Base-by-base conservation (phyloP, 2,888 invertebrate species). In the Plebejus anna region DNA sequence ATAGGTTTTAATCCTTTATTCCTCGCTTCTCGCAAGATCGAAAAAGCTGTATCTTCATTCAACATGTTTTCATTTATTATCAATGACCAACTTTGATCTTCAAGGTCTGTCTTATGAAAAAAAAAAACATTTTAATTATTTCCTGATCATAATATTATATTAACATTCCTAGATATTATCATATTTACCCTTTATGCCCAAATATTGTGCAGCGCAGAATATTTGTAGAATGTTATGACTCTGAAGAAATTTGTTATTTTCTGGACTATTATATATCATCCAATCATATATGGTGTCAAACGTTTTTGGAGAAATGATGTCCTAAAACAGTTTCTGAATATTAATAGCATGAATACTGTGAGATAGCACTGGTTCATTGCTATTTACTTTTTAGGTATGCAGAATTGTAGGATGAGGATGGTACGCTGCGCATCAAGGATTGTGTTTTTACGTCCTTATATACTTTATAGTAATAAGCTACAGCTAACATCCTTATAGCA, bases 281-380 rank as follows among this genome's bases (percentile, higher is more conserved):
- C 97, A 97, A 81, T 97, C 96, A 87, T 97, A 97, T 76, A 97
- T 95, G 79, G 96, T 95, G 75, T 95, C 94, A 84, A 97, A 97
- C 0, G 97, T 95, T 79, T 93, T 89, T 0, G 95, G 89, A 1
- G 94, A 91, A 0, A 95, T 93, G 78, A 86, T 91, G 38, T 87
- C 84, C 86, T 94, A 78, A 71, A 83, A 70, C 16, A 32, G 11
- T 70, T 42, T 9, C 28, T 84, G 32, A 77, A 78, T 36, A 76
- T 70, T 76, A 22, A 22, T 22, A 22, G 22, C 22, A 22, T 22
- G 22, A 22, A 22, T 22, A 22, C 22, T 22, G 22, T 22, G 22
- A 22, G 22, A 22, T 22, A 22, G 22, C 22, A 22, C 22, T 22
- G 22, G 22, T 22, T 22, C 22, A 0, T 22, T 22, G 22, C 22